A percentile compares a stretch with the other conserved stretches of the same genome.
phyloP scores from a whole-genome alignment of 2,113 vertebrate species.

The Rhegmatorhina hoffmannsi region DNA sequence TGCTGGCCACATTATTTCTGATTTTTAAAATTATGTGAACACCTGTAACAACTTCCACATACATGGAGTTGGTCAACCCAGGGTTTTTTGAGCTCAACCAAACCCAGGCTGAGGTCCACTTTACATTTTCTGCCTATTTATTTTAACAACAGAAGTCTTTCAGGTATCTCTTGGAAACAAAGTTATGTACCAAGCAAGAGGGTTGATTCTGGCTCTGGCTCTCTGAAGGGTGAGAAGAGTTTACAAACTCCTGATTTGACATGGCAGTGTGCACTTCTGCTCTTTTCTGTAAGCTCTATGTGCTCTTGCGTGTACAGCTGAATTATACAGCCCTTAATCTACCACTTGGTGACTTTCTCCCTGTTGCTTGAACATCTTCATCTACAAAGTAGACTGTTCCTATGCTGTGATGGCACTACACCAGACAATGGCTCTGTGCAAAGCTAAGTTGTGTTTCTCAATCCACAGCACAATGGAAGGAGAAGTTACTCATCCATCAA shows the following conservation, averaged over 20 bases:
- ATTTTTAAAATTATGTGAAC: not conserved
- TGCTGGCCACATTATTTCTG: not conserved
- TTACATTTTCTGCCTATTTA: not conserved
- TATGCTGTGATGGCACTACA: fast-evolving
- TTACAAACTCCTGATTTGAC: not conserved
- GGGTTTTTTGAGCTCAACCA: not conserved
- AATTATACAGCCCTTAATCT: not conserved
- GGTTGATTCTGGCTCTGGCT: not conserved
- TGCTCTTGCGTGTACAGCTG: not conserved
- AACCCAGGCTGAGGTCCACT: not conserved
- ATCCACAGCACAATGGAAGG: not conserved
- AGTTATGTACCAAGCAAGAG: not conserved
- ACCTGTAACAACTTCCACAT: not conserved
- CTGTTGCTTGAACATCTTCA: not conserved
- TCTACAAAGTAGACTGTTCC: not conserved
- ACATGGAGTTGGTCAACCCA: fast-evolving
- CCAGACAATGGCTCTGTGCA: not conserved
- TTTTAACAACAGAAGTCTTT: not conserved
- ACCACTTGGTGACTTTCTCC: not conserved
- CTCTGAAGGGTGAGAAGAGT: too few relatives aligned
- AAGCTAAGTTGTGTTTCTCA: fast-evolving
- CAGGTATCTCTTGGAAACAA: not conserved
- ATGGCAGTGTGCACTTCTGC: fast-evolving
- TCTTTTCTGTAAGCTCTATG: not conserved
- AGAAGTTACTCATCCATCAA: not conserved